Conservation (phyloP, 2,888 invertebrate genomes). For the Andrena trimmerana region DNA sequence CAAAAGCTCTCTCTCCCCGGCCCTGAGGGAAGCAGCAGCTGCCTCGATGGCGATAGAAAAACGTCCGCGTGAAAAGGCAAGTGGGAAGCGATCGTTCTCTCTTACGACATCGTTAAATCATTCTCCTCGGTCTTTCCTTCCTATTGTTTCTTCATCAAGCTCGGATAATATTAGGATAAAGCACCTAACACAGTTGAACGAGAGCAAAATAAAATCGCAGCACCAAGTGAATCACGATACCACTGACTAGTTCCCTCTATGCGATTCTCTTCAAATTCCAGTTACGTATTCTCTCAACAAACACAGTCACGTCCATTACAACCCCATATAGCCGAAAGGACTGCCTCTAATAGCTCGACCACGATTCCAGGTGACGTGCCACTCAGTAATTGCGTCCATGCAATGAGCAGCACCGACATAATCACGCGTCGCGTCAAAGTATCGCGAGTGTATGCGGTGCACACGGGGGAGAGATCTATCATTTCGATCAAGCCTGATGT, state of each 20-base stretch:
- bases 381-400: constrained; percentile 12
- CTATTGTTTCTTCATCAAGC: constrained; percentile 35
- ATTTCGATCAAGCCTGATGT: constrained; percentile 48
- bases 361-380: neutral
- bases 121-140: constrained; percentile 5
- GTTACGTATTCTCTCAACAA: too few relatives aligned
- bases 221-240: neutral
- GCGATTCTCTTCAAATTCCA: too few relatives aligned
- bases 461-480: constrained; percentile 47
- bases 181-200: neutral
- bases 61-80: constrained; percentile 45
- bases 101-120: constrained; percentile 49
- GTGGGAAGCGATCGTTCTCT: constrained; percentile 39
- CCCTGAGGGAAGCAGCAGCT: constrained; percentile 50
- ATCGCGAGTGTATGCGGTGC: constrained; percentile 18
- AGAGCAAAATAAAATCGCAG: neutral
- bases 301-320: too few relatives aligned
- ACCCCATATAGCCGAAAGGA: too few relatives aligned
- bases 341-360: too few relatives aligned
- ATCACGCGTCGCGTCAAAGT: constrained; percentile 41
- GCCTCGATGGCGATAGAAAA: constrained; percentile 46
- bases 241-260: too few relatives aligned
- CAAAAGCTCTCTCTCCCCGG: constrained; percentile 24
- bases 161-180: neutral
- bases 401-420: constrained; percentile 7